phyloP scores from a whole-genome alignment of 2,113 vertebrate species.

The Indicator maculatus region DNA sequence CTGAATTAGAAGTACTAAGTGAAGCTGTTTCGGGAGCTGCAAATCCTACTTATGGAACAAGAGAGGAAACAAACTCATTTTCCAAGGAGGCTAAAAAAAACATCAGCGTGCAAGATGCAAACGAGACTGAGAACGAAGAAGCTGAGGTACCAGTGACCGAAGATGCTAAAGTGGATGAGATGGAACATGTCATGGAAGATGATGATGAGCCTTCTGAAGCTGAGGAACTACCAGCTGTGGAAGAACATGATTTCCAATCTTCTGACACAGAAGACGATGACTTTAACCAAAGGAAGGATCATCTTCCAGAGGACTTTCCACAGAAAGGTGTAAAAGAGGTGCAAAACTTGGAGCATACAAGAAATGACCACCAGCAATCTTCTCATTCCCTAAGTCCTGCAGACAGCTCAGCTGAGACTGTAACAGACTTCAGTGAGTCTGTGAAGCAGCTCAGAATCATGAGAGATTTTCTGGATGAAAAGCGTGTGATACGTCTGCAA shows the following conservation, averaged over 20 bases:
- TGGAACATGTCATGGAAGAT: background rate
- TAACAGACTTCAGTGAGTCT: conserved; percentile 71
- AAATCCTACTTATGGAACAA: background rate
- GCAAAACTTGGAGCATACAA: background rate
- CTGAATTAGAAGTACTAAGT: background rate
- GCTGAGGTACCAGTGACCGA: background rate
- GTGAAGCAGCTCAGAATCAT: conserved; percentile 77
- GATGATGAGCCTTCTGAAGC: background rate
- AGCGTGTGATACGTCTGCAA: conserved; percentile 74
- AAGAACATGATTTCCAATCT: background rate
- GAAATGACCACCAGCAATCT: background rate
- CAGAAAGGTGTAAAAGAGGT: background rate
- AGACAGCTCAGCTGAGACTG: background rate
- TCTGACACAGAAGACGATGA: background rate
- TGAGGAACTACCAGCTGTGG: background rate
- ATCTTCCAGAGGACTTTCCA: background rate
- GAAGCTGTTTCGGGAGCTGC: background rate
- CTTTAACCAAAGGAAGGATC: background rate
- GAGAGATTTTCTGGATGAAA: conserved; percentile 80
- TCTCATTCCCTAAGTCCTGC: background rate
- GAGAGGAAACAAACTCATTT: background rate
- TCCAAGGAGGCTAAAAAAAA: background rate
- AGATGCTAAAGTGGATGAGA: background rate
- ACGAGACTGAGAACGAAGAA: background rate
- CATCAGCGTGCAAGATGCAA: background rate